phyloP scores from a whole-genome alignment of 2,113 vertebrate genomes.

The Rafetus swinhoei region DNA sequence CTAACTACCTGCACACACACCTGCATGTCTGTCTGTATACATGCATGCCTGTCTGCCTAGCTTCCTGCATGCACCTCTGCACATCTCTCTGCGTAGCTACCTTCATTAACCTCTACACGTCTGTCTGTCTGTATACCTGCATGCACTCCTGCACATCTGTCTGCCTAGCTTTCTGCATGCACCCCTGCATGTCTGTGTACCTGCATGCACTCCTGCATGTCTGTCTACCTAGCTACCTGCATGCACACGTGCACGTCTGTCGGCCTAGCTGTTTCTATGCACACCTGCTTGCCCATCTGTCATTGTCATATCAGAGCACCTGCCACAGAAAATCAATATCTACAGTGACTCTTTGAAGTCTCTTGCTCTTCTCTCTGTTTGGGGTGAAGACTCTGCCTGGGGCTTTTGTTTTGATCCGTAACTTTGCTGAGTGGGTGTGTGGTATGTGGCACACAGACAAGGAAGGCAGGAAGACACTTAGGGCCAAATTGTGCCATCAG shows the following conservation, averaged over 20 bases:
- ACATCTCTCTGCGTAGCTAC: too few species aligned
- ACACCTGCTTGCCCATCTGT: neutral
- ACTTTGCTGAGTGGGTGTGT: neutral
- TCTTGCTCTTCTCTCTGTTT: neutral
- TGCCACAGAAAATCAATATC: neutral
- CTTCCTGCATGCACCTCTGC: too few species aligned
- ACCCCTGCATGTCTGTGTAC: too few species aligned
- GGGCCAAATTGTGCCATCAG: neutral
- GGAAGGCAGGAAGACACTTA: neutral
- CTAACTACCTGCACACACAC: too few species aligned
- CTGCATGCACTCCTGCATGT: too few species aligned
- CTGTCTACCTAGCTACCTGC: too few species aligned
- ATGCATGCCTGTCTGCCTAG: neutral
- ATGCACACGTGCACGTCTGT: too few species aligned
- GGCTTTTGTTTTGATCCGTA: neutral
- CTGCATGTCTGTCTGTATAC: too few species aligned
- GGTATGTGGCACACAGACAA: neutral
- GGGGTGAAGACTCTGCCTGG: neutral
- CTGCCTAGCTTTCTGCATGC: too few species aligned
- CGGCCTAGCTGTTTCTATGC: neutral
- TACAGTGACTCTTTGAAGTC: neutral
- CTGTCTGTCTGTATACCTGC: too few species aligned
- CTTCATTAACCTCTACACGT: too few species aligned
- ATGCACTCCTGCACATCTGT: too few species aligned
- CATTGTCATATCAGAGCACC: neutral